phyloP scores from a whole-genome alignment of 2,888 invertebrate genomes.

The Monopis laevigella region DNA sequence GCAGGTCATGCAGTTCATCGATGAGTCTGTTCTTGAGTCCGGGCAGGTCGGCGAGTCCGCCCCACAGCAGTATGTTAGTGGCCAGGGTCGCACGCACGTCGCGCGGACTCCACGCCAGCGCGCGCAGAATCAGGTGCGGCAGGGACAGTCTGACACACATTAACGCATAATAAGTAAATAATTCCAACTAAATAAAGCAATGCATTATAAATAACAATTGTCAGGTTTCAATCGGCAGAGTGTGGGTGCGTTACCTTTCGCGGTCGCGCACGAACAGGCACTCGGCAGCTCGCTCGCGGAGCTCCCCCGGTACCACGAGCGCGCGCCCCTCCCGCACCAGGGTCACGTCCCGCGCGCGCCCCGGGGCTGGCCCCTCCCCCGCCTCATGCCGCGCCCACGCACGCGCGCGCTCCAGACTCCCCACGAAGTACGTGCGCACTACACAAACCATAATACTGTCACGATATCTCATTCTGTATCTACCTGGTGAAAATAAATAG shows the following conservation, averaged over 20 bases:
- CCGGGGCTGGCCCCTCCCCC: slow-evolving; percentile 49
- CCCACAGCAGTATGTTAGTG: slow-evolving; percentile 85
- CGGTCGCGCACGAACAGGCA: slow-evolving; percentile 84
- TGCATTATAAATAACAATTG: too few relatives aligned
- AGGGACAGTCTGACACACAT: too few relatives aligned
- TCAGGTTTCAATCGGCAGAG: too few relatives aligned
- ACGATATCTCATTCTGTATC: too few relatives aligned
- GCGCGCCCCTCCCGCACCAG: slow-evolving; percentile 73
- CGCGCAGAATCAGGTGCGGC: slow-evolving; percentile 85
- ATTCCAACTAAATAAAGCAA: too few relatives aligned
- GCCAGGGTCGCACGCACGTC: slow-evolving; percentile 83
- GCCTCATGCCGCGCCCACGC: slow-evolving; percentile 73
- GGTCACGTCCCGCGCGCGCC: slow-evolving; percentile 69
- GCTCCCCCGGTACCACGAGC: slow-evolving; percentile 69
- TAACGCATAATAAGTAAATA: too few relatives aligned
- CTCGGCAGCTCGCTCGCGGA: slow-evolving; percentile 87
- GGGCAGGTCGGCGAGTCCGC: slow-evolving; percentile 85
- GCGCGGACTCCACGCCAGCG: slow-evolving; percentile 81
- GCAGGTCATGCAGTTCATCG: slow-evolving; percentile 75
- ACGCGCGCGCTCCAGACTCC: slow-evolving; percentile 74
- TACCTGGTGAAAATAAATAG: too few relatives aligned
- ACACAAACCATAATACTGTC: too few relatives aligned
- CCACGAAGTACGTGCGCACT: slow-evolving; percentile 92
- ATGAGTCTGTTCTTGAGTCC: slow-evolving; percentile 85
- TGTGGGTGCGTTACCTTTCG: slow-evolving; percentile 75